A percentile compares a stretch with the other conserved stretches of the same genome.
Conservation (phyloP, 2,888 invertebrate genomes). For the Tridacna gigas region DNA sequence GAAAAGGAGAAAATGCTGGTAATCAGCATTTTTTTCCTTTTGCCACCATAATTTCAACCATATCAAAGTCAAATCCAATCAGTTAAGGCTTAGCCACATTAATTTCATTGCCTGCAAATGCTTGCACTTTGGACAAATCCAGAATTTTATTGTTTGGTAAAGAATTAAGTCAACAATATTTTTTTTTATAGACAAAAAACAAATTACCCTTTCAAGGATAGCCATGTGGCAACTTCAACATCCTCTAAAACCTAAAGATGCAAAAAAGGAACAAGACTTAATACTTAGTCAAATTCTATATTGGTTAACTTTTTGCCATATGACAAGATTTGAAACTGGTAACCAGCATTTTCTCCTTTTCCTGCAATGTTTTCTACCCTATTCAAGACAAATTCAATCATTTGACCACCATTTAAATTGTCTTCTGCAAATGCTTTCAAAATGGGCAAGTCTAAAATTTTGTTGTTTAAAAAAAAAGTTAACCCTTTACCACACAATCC, state of each 20-base stretch:
- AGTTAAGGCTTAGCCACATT: too few species aligned
- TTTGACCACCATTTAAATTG: neutral
- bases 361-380: neutral
- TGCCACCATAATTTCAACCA: neutral
- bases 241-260: slow-evolving; percentile 88
- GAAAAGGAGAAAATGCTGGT: neutral
- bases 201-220: slow-evolving; percentile 54
- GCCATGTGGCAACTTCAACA: slow-evolving; percentile 86
- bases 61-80: too few species aligned
- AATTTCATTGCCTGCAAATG: too few species aligned
- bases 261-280: too few species aligned
- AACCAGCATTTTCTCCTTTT: neutral
- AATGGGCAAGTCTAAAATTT: neutral
- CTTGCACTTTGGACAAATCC: too few species aligned
- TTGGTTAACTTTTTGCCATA: too few species aligned
- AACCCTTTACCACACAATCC: too few species aligned
- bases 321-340: too few species aligned
- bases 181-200: neutral
- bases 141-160: too few species aligned
- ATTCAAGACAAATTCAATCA: neutral
- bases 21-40: neutral
- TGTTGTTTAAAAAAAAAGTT: too few species aligned
- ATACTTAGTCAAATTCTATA: too few species aligned
- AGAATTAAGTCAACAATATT: too few species aligned
- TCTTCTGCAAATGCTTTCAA: neutral